These are phyloP conservation scores for Notamacropus eugenii DNA, from an alignment of 2,797 vertebrate genomes.

Conservation along the genomic window DNA sequence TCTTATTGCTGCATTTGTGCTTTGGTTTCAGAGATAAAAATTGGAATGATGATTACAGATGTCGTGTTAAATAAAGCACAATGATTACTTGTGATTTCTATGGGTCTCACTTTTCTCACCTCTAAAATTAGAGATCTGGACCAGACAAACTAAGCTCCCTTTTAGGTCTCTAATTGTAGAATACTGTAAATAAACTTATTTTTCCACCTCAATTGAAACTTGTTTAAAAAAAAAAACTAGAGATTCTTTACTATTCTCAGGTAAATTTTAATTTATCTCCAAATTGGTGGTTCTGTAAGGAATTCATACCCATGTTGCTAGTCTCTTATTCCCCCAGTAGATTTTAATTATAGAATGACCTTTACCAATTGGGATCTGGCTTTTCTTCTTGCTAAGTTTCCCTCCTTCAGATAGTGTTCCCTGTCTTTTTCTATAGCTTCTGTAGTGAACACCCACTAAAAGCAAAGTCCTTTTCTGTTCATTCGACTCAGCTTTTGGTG, in stretches of 20 bases:
- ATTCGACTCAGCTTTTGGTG: background rate
- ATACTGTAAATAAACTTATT: background rate
- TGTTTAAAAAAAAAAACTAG: background rate
- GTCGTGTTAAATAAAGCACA: background rate
- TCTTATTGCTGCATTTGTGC: background rate
- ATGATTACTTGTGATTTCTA: background rate
- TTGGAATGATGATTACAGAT: background rate
- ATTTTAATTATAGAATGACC: background rate
- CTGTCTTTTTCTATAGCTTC: background rate
- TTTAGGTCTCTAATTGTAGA: background rate
- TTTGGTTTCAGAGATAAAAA: background rate
- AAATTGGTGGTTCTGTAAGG: background rate
- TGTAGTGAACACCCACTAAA: background rate
- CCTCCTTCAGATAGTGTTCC: background rate
- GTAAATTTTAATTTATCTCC: background rate
- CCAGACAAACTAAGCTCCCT: background rate
- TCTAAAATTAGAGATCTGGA: background rate
- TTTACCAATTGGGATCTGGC: background rate
- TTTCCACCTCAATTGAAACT: background rate
- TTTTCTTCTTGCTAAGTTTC: constrained; percentile 7
- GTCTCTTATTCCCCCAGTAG: background rate
- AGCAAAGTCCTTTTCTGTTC: background rate
- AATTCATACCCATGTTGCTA: background rate
- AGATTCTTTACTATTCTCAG: background rate
- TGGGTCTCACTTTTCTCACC: background rate